Base-by-base conservation (phyloP, 2,888 invertebrate genomes). In the Notodonta ziczac region DNA sequence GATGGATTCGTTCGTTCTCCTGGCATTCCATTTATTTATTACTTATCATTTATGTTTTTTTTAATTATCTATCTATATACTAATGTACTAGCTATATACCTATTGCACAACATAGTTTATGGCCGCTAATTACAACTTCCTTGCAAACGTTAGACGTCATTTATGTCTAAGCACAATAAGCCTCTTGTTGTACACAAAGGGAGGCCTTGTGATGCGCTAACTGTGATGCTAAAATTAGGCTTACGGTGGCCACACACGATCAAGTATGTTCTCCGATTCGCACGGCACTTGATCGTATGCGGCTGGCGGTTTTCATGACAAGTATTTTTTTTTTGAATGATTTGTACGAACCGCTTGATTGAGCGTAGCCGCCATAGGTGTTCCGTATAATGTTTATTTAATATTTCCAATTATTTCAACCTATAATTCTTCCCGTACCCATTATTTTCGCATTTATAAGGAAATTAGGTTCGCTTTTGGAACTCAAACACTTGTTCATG, bases 201-300 rank as follows among this genome's bases (percentile, higher is more conserved):
- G 83, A 83, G 87, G 73, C 90, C 90, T 90, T 89, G 88, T 70
- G 69, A 78, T 75, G 80, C 72, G 85, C 80, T 89, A 87, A 87
- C 82, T 82, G 83, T 78, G 78, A 72, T 76, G 77, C 80, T 84
- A 83, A 85, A 85, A 84, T 89, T 88, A 85, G 88, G 85, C 77
- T 72, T 44, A 53, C 10, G 16, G 12, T 24, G 24, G 46, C 46
- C 10, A 46, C 46, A 46, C 46, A 46, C 46, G 46, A n/a, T 13
- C 46, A 46, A 6, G 46, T n/a, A 46, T 46, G n/a, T 46, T 10
- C 42, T 42, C 12, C 42, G 4, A 42, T 6, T 9, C 12, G 42
- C 42, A 42, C 9, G 8, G 12, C 12, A 42, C 42, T 42, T 10
- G 42, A 42, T 42, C 42, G 10, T 42, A 9, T 42, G 42, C 8